These are phyloP conservation scores for Callospermophilus lateralis DNA, from an alignment of 2,113 vertebrate genomes.

Conservation along the genomic window DNA sequence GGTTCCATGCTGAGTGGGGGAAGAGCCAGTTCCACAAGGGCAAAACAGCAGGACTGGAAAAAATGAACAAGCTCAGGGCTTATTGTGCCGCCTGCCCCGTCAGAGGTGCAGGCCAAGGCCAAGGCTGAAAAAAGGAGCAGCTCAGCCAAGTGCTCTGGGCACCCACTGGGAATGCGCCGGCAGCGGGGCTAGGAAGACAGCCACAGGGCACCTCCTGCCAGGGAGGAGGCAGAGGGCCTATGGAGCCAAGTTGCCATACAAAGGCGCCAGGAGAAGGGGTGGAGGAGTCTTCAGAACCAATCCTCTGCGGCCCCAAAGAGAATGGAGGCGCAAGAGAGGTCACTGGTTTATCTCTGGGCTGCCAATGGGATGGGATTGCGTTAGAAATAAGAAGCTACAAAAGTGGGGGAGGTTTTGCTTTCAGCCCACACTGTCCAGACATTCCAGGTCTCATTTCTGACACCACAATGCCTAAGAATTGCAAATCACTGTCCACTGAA, in stretches of 20 bases:
- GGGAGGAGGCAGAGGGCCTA: slow-evolving; percentile 37
- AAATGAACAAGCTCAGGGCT: slow-evolving; percentile 47
- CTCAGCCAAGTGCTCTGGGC: slow-evolving; percentile 44
- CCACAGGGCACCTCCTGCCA: slow-evolving; percentile 57
- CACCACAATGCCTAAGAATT: neutral
- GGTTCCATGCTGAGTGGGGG: neutral
- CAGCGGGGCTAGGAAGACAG: slow-evolving; percentile 62
- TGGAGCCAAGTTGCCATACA: slow-evolving; percentile 43
- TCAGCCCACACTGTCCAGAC: neutral
- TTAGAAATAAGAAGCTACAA: neutral
- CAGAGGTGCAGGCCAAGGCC: slow-evolving; percentile 63
- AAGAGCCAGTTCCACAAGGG: slow-evolving; percentile 61
- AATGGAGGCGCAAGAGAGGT: neutral
- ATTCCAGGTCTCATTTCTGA: neutral
- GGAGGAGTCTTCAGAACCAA: slow-evolving; percentile 31
- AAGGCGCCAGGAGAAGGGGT: slow-evolving; percentile 38
- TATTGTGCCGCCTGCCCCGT: neutral
- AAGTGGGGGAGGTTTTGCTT: neutral
- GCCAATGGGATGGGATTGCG: fast-evolving
- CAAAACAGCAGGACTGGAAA: slow-evolving; percentile 62
- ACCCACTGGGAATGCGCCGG: slow-evolving; percentile 71
- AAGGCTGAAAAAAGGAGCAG: slow-evolving; percentile 26
- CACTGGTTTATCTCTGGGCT: neutral
- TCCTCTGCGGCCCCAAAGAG: neutral
- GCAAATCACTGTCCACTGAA: neutral